Conservation (phyloP, 2,888 invertebrate genomes). For the Hoplodrina ambigua region DNA sequence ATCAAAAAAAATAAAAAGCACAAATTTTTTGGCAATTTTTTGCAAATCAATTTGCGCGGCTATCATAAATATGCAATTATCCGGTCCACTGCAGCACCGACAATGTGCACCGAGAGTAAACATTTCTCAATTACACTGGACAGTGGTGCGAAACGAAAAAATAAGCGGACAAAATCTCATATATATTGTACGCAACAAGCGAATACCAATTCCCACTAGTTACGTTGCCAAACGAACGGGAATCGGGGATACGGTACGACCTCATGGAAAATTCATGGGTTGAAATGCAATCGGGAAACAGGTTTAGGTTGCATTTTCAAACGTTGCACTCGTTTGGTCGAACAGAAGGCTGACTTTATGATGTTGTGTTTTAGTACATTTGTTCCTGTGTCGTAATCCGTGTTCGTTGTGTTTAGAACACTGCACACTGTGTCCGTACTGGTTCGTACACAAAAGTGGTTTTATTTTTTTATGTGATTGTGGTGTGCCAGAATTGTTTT, state of each 20-base stretch:
- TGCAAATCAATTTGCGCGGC: slow-evolving; percentile 59
- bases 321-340: slow-evolving; percentile 70
- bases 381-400: slow-evolving; percentile 57
- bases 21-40: slow-evolving; percentile 54
- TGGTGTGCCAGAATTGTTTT: background rate
- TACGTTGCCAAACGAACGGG: slow-evolving; percentile 77
- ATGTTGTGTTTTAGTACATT: slow-evolving; percentile 70
- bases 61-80: slow-evolving; percentile 65
- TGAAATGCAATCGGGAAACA: slow-evolving; percentile 86
- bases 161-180: slow-evolving; percentile 86
- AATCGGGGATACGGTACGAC: slow-evolving; percentile 68
- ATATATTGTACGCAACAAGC: slow-evolving; percentile 86
- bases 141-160: slow-evolving; percentile 81
- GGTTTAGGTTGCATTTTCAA: slow-evolving; percentile 81
- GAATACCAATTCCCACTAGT: slow-evolving; percentile 86
- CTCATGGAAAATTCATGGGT: slow-evolving; percentile 86
- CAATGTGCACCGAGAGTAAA: slow-evolving; percentile 68
- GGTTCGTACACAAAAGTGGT: background rate
- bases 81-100: slow-evolving; percentile 48
- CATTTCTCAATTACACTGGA: slow-evolving; percentile 84
- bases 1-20: slow-evolving; percentile 32
- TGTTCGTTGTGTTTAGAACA: slow-evolving; percentile 40
- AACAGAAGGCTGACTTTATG: slow-evolving; percentile 75
- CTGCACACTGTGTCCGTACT: slow-evolving; percentile 20
- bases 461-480: slow-evolving; percentile 4